phyloP scores from a whole-genome alignment of 2,113 vertebrate species.

The Corythaeola cristata region DNA sequence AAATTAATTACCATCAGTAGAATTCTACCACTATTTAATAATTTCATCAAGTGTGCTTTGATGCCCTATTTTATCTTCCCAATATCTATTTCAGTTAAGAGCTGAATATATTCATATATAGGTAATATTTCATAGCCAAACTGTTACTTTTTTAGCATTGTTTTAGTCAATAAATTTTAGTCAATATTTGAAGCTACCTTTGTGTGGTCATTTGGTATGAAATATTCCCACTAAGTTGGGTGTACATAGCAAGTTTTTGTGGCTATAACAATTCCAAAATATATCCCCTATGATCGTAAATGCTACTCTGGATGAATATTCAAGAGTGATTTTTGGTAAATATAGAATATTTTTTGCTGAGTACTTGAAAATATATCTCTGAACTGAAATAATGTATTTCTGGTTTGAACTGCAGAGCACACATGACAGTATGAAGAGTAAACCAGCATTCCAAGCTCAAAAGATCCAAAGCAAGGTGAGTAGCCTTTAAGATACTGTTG shows the following conservation, averaged over 20 bases:
- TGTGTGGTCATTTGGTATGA: background rate
- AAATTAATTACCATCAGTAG: background rate
- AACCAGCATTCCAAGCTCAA: slow-evolving; percentile 38
- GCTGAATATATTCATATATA: background rate
- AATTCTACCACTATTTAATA: background rate
- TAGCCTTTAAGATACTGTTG: background rate
- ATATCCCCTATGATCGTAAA: background rate
- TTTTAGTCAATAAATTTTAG: background rate
- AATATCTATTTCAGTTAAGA: background rate
- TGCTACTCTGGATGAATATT: background rate
- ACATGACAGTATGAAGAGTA: background rate
- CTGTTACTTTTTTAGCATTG: background rate
- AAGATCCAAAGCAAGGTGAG: slow-evolving; percentile 57
- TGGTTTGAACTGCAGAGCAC: slow-evolving; percentile 2
- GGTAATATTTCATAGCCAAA: background rate
- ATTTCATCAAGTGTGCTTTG: background rate
- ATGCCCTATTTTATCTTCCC: background rate
- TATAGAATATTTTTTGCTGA: background rate
- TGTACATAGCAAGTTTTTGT: background rate
- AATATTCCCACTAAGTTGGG: background rate
- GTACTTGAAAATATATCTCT: slow-evolving; percentile 2
- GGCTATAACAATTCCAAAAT: background rate
- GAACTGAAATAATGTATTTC: background rate
- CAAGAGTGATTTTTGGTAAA: background rate
- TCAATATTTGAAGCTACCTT: background rate